Evolutionary conservation across 2,888 invertebrate genomes (phyloP), one percentile per base, ranked within the genome.

Genomic region (Dermolepida albohirtum): DNA sequence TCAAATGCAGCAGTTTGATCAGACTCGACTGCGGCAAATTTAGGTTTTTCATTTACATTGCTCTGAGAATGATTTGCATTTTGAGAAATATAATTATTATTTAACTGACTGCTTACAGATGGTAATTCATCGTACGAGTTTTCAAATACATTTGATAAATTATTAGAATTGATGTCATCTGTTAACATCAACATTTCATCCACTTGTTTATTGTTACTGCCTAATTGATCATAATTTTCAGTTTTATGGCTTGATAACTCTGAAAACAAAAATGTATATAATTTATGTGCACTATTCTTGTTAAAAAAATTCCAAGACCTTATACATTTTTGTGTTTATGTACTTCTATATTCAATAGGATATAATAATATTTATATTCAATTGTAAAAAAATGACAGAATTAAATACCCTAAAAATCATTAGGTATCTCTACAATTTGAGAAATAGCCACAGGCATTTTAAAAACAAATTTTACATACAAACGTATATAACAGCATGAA

Each of bases 1-100:
- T 83, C 82, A 67, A 80, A 83, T 66, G 78, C 71, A 6, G 75
- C 73, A 44, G 74, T 74, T 11, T 77, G 66, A 71, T 79, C 78
- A 34, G 78, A 77, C 74, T 81, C 76, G 4, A 80, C 80, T 22
- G 80, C 77, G 5, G 82, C 81, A 66, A 75, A 80, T 39, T 78
- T 63, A 22, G 54, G 52, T 64, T 40, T 54, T 7, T 63, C 22
- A 16, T 27, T 12, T n/a, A 43, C n/a, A 34, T 51, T 41, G 12
- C 14, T 34, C 39, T 50, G 27, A 14, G n/a, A 11, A 51, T 64
- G 40, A 47, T 57, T 66, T n/a, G 44, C 67, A 47, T 63, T 62
- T 59, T 71, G 51, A 10, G 55, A 39, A 57, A 70, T 55, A 44
- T 59, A 72, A 49, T 64, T 66, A 11, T 59, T 57, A 51, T 66